Evolutionary conservation across 2,888 invertebrate genomes (phyloP).

Genomic region (Schrankia costaestrigalis): DNA sequence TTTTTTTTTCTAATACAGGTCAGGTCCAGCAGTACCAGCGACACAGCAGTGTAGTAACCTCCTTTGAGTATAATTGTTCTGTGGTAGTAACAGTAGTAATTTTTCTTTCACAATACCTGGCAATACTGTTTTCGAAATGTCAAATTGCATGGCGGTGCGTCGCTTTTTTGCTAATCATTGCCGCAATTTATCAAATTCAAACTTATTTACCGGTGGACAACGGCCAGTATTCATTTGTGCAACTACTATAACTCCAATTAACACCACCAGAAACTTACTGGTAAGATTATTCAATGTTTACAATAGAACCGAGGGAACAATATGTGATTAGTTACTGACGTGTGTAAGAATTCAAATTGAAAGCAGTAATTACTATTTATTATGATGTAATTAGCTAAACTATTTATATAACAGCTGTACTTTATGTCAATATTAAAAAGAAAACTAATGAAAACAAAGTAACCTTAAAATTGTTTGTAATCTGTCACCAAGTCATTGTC

Average conservation of each 20-base stretch:
- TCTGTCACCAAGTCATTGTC: slow-evolving; percentile 8
- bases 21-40: not conserved
- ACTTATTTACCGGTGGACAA: slow-evolving; percentile 48
- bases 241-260: slow-evolving; percentile 17
- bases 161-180: slow-evolving; percentile 74
- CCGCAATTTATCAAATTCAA: slow-evolving; percentile 59
- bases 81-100: too few relatives aligned
- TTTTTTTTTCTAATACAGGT: not conserved
- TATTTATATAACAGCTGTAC: not conserved
- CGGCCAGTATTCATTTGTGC: slow-evolving; percentile 26
- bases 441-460: slow-evolving; percentile 5
- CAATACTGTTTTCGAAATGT: slow-evolving; percentile 45
- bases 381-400: slow-evolving; percentile 5
- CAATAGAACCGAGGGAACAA: slow-evolving; percentile 15
- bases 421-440: slow-evolving; percentile 13
- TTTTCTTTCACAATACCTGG: too few relatives aligned
- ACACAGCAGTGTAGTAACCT: too few relatives aligned
- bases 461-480: slow-evolving; percentile 21
- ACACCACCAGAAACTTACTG: slow-evolving; percentile 26
- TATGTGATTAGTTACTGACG: slow-evolving; percentile 15
- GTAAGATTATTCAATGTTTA: slow-evolving; percentile 29
- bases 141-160: slow-evolving; percentile 67
- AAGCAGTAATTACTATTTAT: slow-evolving; percentile 5
- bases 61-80: too few relatives aligned
- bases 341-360: slow-evolving; percentile 25